phyloP scores from a whole-genome alignment of 1,140 invertebrate species.

The Acyrthosiphon pisum region DNA sequence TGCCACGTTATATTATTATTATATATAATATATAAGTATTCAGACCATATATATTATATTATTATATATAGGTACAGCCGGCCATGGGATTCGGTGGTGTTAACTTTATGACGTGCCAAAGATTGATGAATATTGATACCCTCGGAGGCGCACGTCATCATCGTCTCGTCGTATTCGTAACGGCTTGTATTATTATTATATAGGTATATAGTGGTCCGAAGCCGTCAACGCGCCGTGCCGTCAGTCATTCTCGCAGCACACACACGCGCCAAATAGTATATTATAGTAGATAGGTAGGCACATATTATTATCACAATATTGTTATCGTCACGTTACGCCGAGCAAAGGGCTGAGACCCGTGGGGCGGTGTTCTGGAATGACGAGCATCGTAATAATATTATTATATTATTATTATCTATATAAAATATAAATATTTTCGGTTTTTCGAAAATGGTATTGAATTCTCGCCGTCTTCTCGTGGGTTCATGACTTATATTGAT shows the following conservation, averaged over 20 bases:
- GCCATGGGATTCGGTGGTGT: neutral
- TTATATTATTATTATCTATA: neutral
- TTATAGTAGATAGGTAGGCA: neutral
- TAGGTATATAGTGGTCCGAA: neutral
- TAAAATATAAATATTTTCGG: neutral
- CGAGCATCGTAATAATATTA: neutral
- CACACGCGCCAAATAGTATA: neutral
- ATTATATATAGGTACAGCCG: neutral
- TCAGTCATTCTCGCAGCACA: neutral
- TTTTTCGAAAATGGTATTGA: neutral
- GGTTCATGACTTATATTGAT: neutral
- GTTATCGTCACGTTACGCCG: neutral
- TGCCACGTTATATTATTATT: neutral
- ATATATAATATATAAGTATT: neutral
- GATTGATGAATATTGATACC: conserved; percentile 50
- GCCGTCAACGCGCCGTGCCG: neutral
- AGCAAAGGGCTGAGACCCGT: neutral
- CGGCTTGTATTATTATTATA: neutral
- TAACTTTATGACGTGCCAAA: conserved; percentile 45
- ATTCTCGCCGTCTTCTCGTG: neutral
- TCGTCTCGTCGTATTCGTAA: neutral
- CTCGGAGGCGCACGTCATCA: neutral
- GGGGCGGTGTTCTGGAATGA: neutral
- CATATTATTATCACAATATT: neutral
- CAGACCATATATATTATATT: neutral